Conservation (phyloP, 2,888 invertebrate species). For the Nomada ferruginata region DNA sequence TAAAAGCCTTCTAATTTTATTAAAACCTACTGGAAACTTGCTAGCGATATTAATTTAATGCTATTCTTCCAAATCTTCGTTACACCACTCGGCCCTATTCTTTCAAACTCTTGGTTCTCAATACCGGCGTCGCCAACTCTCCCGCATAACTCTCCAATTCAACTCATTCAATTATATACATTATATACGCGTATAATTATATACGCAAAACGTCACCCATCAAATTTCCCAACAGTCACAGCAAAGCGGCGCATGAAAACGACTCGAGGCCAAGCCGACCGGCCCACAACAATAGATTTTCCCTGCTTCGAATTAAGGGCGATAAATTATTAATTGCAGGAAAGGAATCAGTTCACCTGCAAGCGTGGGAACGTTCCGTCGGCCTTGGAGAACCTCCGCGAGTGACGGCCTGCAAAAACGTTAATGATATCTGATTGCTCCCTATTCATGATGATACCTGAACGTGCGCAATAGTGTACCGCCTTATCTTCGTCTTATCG, state of each 20-base stretch:
- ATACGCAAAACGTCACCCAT: neutral
- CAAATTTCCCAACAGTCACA: constrained; percentile 27
- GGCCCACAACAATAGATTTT: constrained; percentile 43
- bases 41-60: too few relatives aligned
- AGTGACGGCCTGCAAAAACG: constrained; percentile 75
- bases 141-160: too few relatives aligned
- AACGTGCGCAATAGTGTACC: constrained; percentile 52
- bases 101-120: too few relatives aligned
- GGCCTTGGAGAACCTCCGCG: constrained; percentile 58
- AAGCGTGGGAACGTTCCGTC: constrained; percentile 66
- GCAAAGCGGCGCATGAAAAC: neutral
- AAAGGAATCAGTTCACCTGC: constrained; percentile 72
- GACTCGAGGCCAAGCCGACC: neutral
- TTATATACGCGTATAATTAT: neutral
- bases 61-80: too few relatives aligned
- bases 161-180: neutral
- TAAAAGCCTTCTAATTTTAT: too few relatives aligned
- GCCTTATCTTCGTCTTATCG: constrained; percentile 69
- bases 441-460: constrained; percentile 81
- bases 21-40: too few relatives aligned
- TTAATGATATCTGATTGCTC: constrained; percentile 83
- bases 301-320: constrained; percentile 49
- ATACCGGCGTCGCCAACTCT: too few relatives aligned
- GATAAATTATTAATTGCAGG: constrained; percentile 66
- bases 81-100: too few relatives aligned